Evolutionary conservation across 2,797 vertebrate species (phyloP), one percentile per base, ranked within the genome.

Genomic region (Spinus olivaceus): DNA sequence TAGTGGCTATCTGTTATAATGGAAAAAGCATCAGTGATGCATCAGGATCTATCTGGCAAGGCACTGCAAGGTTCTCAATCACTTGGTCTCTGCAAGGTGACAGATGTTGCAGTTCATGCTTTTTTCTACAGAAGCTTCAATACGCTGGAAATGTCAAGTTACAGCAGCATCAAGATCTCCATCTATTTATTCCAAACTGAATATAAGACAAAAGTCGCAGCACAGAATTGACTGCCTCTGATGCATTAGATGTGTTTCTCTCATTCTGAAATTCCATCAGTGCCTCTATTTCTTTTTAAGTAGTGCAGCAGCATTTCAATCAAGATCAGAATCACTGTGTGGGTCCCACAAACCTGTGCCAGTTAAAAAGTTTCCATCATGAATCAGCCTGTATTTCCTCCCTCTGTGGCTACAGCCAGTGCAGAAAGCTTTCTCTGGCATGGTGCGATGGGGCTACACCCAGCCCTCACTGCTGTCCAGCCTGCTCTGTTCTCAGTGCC

Each of bases 21-120:
- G 74, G 87, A 95, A 95, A 95, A 93, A 46, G 35, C 92, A 94
- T 91, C 85, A 91, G 51, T 12, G 60, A 93, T 85, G 71, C 77
- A 47, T 95, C 91, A 96, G 82, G 80, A 87, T 60, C 81, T 87
- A 73, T 95, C 90, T 73, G 33, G 71, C 56, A 81, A 83, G 42
- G 74, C 53, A 81, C 79, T 66, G 21, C 35, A 44, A 94, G 72
- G 63, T 88, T 89, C 92, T 95, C 91, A 82, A 76, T 95, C 92
- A 92, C 70, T 85, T 15, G 6, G 65, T 41, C 91, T 79, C 87
- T 88, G 79, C 81, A 88, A 94, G 90, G 77, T 92, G 93, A 90
- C 82, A 66, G 65, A 60, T 81, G 51, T 78, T 95, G 51, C 73
- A 83, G 56, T 66, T 89, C 47, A 44, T 50, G 41, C 14, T 77